Evolutionary conservation across 2,113 vertebrate species (phyloP).

Genomic region (Amblyopsis rosae): DNA sequence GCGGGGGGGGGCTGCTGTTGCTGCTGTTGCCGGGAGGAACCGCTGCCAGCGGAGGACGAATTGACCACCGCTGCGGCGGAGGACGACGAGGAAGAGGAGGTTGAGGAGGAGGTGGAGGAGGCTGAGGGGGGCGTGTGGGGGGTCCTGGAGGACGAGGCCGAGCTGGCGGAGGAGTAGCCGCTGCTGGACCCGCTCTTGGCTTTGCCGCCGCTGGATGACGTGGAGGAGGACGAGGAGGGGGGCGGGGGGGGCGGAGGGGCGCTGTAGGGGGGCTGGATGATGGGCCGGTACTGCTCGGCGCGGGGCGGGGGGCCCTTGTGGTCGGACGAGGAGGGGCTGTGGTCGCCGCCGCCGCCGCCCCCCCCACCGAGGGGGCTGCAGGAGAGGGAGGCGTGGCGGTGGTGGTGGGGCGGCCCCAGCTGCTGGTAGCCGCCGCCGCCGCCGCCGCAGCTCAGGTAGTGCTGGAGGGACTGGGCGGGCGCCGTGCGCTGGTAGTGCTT

Average conservation of each 20-base stretch:
- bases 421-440: constrained; percentile 83
- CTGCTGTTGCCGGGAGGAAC: constrained; percentile 64
- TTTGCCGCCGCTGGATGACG: constrained; percentile 58
- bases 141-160: constrained; percentile 78
- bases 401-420: constrained; percentile 78
- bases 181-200: constrained; percentile 81
- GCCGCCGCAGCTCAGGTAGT: constrained; percentile 91
- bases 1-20: constrained; percentile 66
- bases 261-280: constrained; percentile 87
- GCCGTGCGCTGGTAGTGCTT: constrained; percentile 93
- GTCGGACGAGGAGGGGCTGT: constrained; percentile 79
- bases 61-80: constrained; percentile 65
- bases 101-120: constrained; percentile 79
- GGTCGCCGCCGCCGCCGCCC: constrained; percentile 88
- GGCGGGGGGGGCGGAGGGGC: constrained; percentile 68
- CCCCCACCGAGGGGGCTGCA: constrained; percentile 88
- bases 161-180: constrained; percentile 80
- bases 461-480: constrained; percentile 87
- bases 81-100: constrained; percentile 78
- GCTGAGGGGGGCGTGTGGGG: constrained; percentile 81
- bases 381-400: constrained; percentile 81
- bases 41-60: constrained; percentile 67
- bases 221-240: constrained; percentile 69
- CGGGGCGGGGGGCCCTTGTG: constrained; percentile 70
- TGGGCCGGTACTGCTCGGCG: constrained; percentile 86